Base-by-base conservation (phyloP, 2,797 vertebrate species). In the Podarcis lilfordi region DNA sequence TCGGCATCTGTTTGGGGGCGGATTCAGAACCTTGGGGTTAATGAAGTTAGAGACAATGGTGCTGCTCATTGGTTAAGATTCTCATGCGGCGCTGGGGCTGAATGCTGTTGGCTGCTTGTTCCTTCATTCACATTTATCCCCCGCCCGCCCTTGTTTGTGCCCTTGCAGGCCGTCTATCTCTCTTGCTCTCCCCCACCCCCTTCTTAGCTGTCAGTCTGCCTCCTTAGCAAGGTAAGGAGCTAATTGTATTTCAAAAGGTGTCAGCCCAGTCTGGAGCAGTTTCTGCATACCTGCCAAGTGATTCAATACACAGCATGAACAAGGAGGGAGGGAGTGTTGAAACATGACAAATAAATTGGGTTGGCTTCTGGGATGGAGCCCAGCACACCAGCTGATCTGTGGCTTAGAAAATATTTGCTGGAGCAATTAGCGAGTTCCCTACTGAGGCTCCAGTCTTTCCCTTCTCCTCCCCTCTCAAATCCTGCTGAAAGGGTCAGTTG, bases 311-410 rank as follows among this genome's bases (percentile, higher is more conserved):
- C 87, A 91, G 81, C 91, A 91, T 84, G 87, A 94, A 77, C 89
- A 93, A 86, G 80, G 90, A 89, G 21, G 10, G 89, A 2, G 25
- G 93, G 88, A 89, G 80, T 90, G 92, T 89, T 93, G 93, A 93
- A 94, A 94, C 90, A 92, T 92, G 92, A 93, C 91, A 93, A 94
- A 95, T 95, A 91, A 93, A 92, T 94, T 88, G 85, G 91, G 89
- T 92, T 95, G 92, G 92, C 91, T 91, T 94, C 91, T 93, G 94
- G 88, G 93, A 87, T 90, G 89, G 84, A 94, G 88, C 89, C 92
- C 89, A 89, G 84, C 35, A 84, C 89, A 61, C 82, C 88, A 81
- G 82, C 91, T 89, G 93, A 92, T 94, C 89, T 92, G 82, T 85
- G 91, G 79, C 91, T 95, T 83, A 80, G 90, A 89, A 93, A 95